A percentile compares a stretch with the other conserved stretches of the same genome.
Evolutionary conservation across 2,888 invertebrate species (phyloP).

Genomic region (Stomorhina lunata): DNA sequence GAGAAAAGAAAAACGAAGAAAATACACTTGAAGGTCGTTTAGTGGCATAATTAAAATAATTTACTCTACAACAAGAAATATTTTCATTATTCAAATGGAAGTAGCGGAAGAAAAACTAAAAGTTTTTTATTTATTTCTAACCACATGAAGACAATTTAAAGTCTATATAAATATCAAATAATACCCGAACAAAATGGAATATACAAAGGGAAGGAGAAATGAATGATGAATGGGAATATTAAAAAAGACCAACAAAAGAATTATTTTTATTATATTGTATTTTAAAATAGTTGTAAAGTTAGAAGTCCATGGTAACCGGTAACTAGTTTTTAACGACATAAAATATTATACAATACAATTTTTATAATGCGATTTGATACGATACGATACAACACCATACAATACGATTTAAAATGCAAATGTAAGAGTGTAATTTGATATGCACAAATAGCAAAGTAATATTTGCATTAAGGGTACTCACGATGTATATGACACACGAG

Average conservation of each 20-base stretch:
- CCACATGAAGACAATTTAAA: no score
- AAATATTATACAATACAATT: background rate
- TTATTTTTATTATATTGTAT: background rate
- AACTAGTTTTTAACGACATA: background rate
- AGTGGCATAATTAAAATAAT: constrained; percentile 45
- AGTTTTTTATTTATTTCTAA: no score
- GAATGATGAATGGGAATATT: no score
- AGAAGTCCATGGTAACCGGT: background rate
- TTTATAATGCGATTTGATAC: background rate
- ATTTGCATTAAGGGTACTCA: no score
- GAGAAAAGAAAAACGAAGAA: background rate
- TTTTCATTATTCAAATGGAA: no score
- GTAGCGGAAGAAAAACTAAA: background rate
- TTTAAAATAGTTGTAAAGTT: background rate
- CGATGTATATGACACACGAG: no score
- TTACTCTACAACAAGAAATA: background rate
- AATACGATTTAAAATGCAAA: constrained; percentile 3
- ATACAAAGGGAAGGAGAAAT: no score
- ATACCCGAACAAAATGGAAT: no score
- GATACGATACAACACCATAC: background rate
- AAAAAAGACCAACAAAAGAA: background rate
- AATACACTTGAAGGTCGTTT: constrained; percentile 34
- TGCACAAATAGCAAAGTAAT: background rate
- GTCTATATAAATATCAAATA: no score
- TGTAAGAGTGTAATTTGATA: constrained; percentile 21